Evolutionary conservation across 2,113 vertebrate species (phyloP).

Genomic region (Nannospalax galili): DNA sequence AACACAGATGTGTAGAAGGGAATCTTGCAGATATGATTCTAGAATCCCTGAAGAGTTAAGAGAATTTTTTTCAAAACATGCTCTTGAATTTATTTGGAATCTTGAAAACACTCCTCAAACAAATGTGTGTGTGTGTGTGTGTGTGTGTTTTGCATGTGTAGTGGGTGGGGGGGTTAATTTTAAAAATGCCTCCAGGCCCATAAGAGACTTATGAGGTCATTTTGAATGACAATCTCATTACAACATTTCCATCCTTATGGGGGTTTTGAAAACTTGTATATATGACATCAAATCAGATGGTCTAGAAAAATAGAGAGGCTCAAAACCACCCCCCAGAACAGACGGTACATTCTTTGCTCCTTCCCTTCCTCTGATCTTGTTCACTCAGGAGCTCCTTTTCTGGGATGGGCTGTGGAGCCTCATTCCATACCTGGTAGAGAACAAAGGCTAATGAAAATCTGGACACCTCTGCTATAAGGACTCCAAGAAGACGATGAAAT

Average conservation of each 20-base stretch:
- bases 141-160: background rate
- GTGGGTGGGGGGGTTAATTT: background rate
- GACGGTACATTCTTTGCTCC: background rate
- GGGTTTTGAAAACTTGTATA: background rate
- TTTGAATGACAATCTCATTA: background rate
- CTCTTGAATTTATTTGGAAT: constrained; percentile 18
- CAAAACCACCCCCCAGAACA: background rate
- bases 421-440: background rate
- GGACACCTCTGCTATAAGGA: background rate
- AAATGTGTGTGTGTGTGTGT: background rate
- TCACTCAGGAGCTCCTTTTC: background rate
- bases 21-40: background rate
- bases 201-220: background rate
- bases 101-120: background rate
- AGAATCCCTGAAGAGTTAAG: background rate
- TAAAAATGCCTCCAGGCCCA: background rate
- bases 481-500: background rate
- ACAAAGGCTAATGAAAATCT: background rate
- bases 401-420: background rate
- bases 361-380: background rate
- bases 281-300: background rate
- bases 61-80: background rate
- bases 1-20: no score
- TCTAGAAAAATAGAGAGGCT: background rate
- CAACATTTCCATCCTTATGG: background rate